Conservation (phyloP, 2,113 vertebrate genomes). For the Andinoacara biseriatus region DNA sequence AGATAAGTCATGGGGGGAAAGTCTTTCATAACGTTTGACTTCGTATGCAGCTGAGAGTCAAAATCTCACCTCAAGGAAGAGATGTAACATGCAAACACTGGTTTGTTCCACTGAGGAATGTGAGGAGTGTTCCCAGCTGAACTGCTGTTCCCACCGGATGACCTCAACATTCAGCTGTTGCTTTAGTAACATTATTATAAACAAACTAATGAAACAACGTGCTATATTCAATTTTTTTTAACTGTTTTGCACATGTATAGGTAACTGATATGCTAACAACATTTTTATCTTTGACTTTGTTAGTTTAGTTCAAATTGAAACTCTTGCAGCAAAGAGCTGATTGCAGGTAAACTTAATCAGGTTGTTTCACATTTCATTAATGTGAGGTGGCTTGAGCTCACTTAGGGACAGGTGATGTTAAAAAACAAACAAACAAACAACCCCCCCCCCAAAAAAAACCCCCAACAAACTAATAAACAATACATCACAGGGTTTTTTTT, state of each 20-base stretch:
- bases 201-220: neutral
- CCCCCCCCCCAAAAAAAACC: too few relatives aligned
- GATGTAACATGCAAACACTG: slow-evolving; percentile 49
- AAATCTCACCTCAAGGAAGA: slow-evolving; percentile 33
- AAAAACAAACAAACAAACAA: too few relatives aligned
- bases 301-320: neutral
- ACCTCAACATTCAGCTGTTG: slow-evolving; percentile 7
- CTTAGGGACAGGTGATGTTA: neutral
- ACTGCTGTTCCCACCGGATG: slow-evolving; percentile 5
- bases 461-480: too few relatives aligned
- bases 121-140: slow-evolving; percentile 31
- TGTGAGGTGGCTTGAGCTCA: neutral
- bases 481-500: too few relatives aligned
- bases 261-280: neutral
- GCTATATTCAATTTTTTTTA: neutral
- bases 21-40: slow-evolving; percentile 38
- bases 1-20: slow-evolving; percentile 8
- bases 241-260: neutral
- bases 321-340: too few relatives aligned
- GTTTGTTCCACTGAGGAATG: slow-evolving; percentile 57
- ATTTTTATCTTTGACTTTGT: neutral
- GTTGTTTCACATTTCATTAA: neutral
- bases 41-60: neutral
- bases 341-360: neutral
- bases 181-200: neutral